Conservation (phyloP, 2,797 vertebrate species). For the Cryptoblepharus egeriae region DNA sequence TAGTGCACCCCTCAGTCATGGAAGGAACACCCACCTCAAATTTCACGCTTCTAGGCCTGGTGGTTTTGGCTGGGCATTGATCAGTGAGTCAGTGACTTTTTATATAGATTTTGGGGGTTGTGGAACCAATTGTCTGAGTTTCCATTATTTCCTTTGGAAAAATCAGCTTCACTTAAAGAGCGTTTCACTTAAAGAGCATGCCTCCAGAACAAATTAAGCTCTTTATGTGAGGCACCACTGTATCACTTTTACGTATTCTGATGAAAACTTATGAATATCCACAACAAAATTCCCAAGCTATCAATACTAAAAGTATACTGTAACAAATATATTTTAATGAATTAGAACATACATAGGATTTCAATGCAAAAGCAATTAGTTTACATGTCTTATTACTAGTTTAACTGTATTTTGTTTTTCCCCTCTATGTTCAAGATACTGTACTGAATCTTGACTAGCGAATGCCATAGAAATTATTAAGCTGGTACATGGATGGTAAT, state of each 20-base stretch:
- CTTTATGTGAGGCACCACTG: no score
- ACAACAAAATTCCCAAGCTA: fast-evolving
- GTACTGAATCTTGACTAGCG: background rate
- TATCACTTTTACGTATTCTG: fast-evolving
- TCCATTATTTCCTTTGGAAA: no score
- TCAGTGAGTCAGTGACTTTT: no score
- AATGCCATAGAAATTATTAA: background rate
- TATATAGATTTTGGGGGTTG: no score
- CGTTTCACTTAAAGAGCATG: no score
- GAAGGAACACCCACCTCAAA: no score
- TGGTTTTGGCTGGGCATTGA: no score
- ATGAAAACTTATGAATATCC: background rate
- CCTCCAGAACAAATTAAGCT: no score
- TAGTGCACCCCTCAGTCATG: no score
- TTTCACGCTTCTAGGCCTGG: no score
- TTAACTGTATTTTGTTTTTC: background rate
- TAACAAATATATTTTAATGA: background rate
- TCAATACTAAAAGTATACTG: background rate
- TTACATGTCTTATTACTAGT: background rate
- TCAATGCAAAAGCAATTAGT: background rate
- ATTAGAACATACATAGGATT: fast-evolving
- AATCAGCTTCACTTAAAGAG: no score
- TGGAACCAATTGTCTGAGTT: no score
- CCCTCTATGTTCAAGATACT: background rate
- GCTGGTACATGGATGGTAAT: fast-evolving